Base-by-base conservation (phyloP, 64 coral and sea anemone species). In the Acropora tenuis region DNA sequence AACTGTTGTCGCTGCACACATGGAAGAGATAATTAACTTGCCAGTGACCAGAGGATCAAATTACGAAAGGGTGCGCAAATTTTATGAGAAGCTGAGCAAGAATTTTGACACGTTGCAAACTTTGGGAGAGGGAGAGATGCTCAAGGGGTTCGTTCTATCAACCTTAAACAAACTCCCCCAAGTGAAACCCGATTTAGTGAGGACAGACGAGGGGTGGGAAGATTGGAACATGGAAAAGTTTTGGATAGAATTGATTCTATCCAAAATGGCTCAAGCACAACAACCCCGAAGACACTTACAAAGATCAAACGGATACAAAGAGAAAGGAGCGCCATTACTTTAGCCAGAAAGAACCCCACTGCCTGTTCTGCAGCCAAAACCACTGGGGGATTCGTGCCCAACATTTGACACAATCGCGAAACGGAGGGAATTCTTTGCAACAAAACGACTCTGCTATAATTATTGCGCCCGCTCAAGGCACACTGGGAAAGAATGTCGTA, bases 111-210 rank as follows among this genome's bases (percentile, higher is more conserved):
- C 89, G 2, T 52, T 95, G 15, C 78, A 95, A 78, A 88, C 89
- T 57, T 66, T 88, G 43, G 77, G 83, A 13, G 65, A 95, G 76
- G 66, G 2, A 78, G 77, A 89, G 42, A 89, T 74, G 72, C 75
- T 90, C 2, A 78, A 71, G 43, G 88, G 65, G 1, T 77, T 90
- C 44, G 60, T 81, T 0, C 18, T 90, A 57, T 47, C 77, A 13
- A 80, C 78, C 48, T n/a, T 96, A 6, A 96, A 93, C 71, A 96
- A 96, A 47, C 60, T 97, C 10, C 88, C 88, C 44, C 88, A 93
- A 76, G 88, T 90, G 17, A 93, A 93, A 93, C 88, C 95, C 53
- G 95, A 93, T 48, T 43, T 97, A 9, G 83, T 30, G 42, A 30
- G 82, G 5, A 77, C 73, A 16, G 95, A 93, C 82, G 95, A 97